Evolutionary conservation across 2,888 invertebrate species (phyloP).

Genomic region (Lycophotia porphyrea): DNA sequence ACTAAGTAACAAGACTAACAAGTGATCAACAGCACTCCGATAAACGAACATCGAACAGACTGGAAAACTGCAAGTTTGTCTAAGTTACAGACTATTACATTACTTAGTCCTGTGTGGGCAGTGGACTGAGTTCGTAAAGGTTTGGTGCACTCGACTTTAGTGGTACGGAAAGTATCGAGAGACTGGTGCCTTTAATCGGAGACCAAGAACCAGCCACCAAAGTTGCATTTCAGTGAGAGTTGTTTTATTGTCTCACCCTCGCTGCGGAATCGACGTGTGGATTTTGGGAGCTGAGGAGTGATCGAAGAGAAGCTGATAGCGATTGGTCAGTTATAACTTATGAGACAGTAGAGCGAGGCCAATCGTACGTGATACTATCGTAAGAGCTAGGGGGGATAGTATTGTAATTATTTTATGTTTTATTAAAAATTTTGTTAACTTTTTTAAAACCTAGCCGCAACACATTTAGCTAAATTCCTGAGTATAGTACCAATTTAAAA

Average conservation of each 20-base stretch:
- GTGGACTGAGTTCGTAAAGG: neutral
- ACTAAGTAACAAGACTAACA: conserved; percentile 25
- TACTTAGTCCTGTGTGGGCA: neutral
- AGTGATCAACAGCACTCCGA: conserved; percentile 3
- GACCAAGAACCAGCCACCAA: neutral
- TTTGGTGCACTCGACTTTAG: neutral
- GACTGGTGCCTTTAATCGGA: neutral
- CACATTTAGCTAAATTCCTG: no score
- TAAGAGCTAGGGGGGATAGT: no score
- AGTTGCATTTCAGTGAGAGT: neutral
- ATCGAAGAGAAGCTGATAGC: conserved; percentile 25
- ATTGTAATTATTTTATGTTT: no score
- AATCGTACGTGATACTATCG: no score
- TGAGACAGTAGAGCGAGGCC: no score
- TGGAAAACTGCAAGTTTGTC: conserved; percentile 23
- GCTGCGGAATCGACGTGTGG: conserved; percentile 53
- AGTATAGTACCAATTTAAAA: no score
- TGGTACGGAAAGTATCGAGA: neutral
- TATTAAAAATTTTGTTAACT: no score
- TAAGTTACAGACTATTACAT: conserved; percentile 19
- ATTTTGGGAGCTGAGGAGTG: conserved; percentile 14
- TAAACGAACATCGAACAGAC: conserved; percentile 8
- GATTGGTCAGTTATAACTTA: conserved; percentile 14
- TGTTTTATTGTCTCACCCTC: neutral
- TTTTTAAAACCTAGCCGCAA: no score